These are phyloP conservation scores for Lottia gigantea DNA, from an alignment of 2,888 invertebrate species.

Conservation along the genomic window DNA sequence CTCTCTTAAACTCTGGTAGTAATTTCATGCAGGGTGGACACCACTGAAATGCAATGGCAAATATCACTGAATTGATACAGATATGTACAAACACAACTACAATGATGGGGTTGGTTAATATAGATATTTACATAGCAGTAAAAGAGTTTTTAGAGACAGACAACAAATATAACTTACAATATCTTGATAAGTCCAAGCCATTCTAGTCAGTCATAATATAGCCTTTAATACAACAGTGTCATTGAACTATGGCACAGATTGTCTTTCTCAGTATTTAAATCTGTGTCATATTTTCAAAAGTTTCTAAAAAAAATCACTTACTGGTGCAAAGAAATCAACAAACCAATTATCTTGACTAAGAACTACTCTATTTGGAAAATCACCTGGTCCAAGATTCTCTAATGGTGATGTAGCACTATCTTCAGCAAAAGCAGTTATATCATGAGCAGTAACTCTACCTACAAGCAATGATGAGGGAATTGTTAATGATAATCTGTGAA, in stretches of 20 bases:
- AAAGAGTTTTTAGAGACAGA: too few species aligned
- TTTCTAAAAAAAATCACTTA: slow-evolving; percentile 57
- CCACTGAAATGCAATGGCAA: slow-evolving; percentile 70
- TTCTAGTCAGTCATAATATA: too few species aligned
- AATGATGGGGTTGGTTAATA: too few species aligned
- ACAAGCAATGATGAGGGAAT: too few species aligned
- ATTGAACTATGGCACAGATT: too few species aligned
- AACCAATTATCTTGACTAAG: slow-evolving; percentile 72
- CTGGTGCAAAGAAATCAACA: slow-evolving; percentile 81
- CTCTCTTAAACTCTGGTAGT: slow-evolving; percentile 77
- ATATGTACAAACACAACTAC: too few species aligned
- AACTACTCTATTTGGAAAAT: slow-evolving; percentile 70
- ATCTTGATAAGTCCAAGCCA: too few species aligned
- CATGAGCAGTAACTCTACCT: slow-evolving; percentile 71
- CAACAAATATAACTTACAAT: too few species aligned
- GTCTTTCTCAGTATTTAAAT: too few species aligned
- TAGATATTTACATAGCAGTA: too few species aligned
- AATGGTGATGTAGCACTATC: slow-evolving; percentile 71
- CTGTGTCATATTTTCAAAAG: too few species aligned
- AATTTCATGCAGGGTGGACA: slow-evolving; percentile 81
- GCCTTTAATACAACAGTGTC: too few species aligned
- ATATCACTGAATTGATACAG: not conserved
- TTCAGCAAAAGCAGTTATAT: slow-evolving; percentile 74
- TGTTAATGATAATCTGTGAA: not conserved
- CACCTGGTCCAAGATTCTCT: slow-evolving; percentile 69